Base-by-base conservation (phyloP, 2,888 invertebrate species). In the Barypeithes pellucidus region DNA sequence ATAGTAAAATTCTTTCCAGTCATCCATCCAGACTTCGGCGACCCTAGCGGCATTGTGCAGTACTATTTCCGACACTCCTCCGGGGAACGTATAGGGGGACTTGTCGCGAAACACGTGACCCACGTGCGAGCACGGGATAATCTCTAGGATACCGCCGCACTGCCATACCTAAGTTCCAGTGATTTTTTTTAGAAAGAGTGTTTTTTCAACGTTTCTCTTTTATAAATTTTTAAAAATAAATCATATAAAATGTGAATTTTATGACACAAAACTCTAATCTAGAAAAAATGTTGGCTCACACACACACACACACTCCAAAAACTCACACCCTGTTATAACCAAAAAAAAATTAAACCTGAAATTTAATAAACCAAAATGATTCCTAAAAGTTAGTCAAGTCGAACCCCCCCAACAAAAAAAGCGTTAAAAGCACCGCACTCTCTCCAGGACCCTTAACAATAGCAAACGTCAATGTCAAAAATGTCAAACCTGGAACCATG, bases 21-120 rank as follows among this genome's bases (percentile, higher is more conserved):
- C 97, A 91, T 99, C 99, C 94, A 99, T 95, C 99, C 99, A 99
- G 84, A 99, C 99, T 88, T 98, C 97, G 82, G 98, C 99, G 82
- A 99, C 97, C 83, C 99, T 92, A 82, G 98, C 97, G 81, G 98
- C 97, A 90, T 99, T 99, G 89, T 98, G 97, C 83, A 98, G 93
- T 83, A 99, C 98, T 84, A 99, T 94, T 97, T 95, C 86, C 95
- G 95, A 80, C 97, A 96, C 79, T 98, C 99, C 54, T 33, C 99
- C 75, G 99, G 99, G 54, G 92, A 99, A 99, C 78, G 97, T 95
- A 89, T 99, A 99, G 62, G 99, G 99, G 77, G 97, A 96, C 88
- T 97, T 96, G 91, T 97, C 97, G 82, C 98, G 92, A 90, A 98
- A 98, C 85, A 98, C 97, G 90, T 98, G 98, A 76, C 98, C 98